Evolutionary conservation across 2,888 invertebrate genomes (phyloP).

Genomic region (Xestia c-nigrum): DNA sequence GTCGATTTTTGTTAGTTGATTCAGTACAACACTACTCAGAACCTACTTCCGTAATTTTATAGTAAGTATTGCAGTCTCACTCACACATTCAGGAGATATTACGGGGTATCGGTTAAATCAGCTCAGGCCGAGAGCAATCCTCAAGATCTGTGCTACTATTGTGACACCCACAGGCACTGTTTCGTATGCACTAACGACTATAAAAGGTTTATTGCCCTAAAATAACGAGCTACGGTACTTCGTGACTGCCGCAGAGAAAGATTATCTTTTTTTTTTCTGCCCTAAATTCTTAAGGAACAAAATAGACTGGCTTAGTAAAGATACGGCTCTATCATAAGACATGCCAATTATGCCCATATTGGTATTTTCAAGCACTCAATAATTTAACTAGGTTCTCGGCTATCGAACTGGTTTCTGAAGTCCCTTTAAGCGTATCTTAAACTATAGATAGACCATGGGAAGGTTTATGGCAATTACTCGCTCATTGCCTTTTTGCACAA

Average conservation of each 20-base stretch:
- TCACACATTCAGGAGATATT: slow-evolving; percentile 49
- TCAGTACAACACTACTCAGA: slow-evolving; percentile 40
- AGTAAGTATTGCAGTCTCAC: slow-evolving; percentile 46
- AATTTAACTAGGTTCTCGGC: slow-evolving; percentile 38
- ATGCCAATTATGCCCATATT: slow-evolving; percentile 51
- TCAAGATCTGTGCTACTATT: slow-evolving; percentile 81
- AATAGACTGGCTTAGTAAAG: slow-evolving; percentile 18
- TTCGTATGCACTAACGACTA: slow-evolving; percentile 71
- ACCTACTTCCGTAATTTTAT: slow-evolving; percentile 57
- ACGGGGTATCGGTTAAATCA: slow-evolving; percentile 65
- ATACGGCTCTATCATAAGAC: slow-evolving; percentile 33
- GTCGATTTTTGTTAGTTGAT: slow-evolving; percentile 14
- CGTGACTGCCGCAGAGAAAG: slow-evolving; percentile 39
- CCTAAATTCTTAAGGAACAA: slow-evolving; percentile 36
- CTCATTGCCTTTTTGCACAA: not conserved
- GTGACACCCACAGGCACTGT: slow-evolving; percentile 81
- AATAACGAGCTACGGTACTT: slow-evolving; percentile 61
- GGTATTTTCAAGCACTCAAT: slow-evolving; percentile 39
- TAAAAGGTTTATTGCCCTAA: slow-evolving; percentile 84
- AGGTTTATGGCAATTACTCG: slow-evolving; percentile 12
- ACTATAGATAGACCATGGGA: slow-evolving; percentile 13
- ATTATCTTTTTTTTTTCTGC: slow-evolving; percentile 40
- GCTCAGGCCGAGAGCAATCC: slow-evolving; percentile 79
- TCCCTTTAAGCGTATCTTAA: slow-evolving; percentile 29
- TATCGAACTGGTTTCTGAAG: slow-evolving; percentile 40